A percentile compares a stretch with the other conserved stretches of the same genome.
These are phyloP conservation scores for Pseudolaguvia tuberculata DNA, from an alignment of 2,113 vertebrate species.

Conservation along the genomic window DNA sequence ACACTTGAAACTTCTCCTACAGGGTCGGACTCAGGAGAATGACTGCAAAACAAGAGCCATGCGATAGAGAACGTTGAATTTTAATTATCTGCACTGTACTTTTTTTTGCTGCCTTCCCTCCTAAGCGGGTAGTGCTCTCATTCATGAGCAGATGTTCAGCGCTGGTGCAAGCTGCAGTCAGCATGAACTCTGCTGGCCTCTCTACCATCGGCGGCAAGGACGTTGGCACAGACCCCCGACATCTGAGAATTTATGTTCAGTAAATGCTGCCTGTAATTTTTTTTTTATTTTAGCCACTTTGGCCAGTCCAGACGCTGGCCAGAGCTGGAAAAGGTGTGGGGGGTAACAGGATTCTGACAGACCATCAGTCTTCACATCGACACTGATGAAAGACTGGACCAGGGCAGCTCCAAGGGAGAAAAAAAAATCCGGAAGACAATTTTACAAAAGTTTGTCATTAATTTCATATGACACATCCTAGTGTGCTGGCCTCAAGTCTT, in stretches of 20 bases:
- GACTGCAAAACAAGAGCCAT: conserved; percentile 93
- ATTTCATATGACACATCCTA: conserved; percentile 52
- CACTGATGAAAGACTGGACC: conserved; percentile 66
- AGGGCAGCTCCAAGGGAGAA: conserved; percentile 57
- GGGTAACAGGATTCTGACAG: conserved; percentile 59
- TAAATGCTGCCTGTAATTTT: conserved; percentile 58
- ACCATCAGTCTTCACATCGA: conserved; percentile 77
- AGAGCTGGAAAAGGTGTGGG: conserved; percentile 54
- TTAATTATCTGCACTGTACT: conserved; percentile 82
- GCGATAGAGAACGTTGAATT: conserved; percentile 89
- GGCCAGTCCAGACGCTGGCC: conserved; percentile 68
- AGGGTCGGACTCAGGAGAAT: conserved; percentile 94
- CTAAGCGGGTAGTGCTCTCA: conserved; percentile 90
- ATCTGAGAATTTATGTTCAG: conserved; percentile 80
- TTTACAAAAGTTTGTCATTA: conserved; percentile 57
- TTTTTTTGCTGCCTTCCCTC: conserved; percentile 68
- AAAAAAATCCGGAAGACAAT: conserved; percentile 64
- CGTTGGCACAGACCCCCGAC: conserved; percentile 84
- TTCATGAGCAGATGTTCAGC: conserved; percentile 99
- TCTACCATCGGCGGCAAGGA: conserved; percentile 86
- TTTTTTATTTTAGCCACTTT: conserved; percentile 66
- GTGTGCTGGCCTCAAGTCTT: conserved; percentile 36
- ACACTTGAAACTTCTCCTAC: conserved; percentile 88
- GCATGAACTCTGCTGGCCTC: conserved; percentile 92
- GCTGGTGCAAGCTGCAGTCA: conserved; percentile 87